Evolutionary conservation across 2,888 invertebrate genomes (phyloP), one percentile per base, ranked within the genome.

Genomic region (Euzophera pinguis): DNA sequence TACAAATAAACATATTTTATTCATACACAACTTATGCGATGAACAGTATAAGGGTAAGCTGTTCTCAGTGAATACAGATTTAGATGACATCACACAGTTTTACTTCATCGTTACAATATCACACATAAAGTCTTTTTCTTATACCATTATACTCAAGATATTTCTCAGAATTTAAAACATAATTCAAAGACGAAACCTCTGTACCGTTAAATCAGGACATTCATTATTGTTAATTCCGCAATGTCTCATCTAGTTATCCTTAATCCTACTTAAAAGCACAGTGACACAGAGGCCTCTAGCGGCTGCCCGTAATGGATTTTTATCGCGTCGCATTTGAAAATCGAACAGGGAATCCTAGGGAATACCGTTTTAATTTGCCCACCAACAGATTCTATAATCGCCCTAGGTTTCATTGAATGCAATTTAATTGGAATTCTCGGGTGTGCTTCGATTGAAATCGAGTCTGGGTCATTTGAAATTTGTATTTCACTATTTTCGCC

Each of bases 391-490:
- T 84, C 79, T 82, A 84, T 84, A 86, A 85, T 82, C 81, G 81
- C 71, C 71, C 78, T 81, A 84, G 85, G 84, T 86, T 84, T 83
- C 81, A 80, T 80, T 84, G 81, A 84, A 85, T 81, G 83, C 84
- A 80, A 80, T 84, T 85, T 84, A 85, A 87, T 83, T 82, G 82
- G 76, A 84, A 81, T 85, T 80, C 82, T 72, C 71, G 63, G 64
- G 59, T 67, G 55, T 61, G 64, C 69, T 70, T 65, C 66, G 69
- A 76, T 78, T 75, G 71, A 71, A 78, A 78, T 76, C 71, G 78
- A 78, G 72, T 70, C 65, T 75, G 70, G 70, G 67, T 69, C 68
- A 67, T 59, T 64, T 61, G 59, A 58, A 59, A 63, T 62, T 58
- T 58, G 56, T 59, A 52, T 55, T 58, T 54, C 52, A 43, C 34